A percentile compares a stretch with the other conserved stretches of the same genome.
Conservation (phyloP, 2,888 invertebrate species). For the Lycophotia porphyrea region DNA sequence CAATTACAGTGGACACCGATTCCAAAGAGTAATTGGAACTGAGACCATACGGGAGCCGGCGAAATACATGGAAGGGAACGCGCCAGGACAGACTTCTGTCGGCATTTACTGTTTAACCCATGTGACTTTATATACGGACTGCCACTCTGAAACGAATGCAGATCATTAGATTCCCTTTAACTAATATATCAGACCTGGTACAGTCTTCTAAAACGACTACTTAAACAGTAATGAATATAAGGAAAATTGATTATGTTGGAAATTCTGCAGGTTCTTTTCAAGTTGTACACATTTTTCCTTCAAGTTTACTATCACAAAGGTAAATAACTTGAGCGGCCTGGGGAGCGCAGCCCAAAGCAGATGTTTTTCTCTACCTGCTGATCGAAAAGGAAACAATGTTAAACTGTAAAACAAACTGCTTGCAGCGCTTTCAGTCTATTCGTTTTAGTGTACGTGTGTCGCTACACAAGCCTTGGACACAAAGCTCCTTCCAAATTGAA, state of each 20-base stretch:
- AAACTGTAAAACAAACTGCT: conserved; percentile 86
- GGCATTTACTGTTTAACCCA: conserved; percentile 72
- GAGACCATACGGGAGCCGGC: conserved; percentile 82
- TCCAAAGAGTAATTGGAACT: conserved; percentile 89
- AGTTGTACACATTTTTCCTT: conserved; percentile 45
- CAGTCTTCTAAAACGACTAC: background rate
- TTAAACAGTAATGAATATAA: background rate
- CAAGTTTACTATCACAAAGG: conserved; percentile 71
- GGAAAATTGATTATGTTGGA: conserved; percentile 6
- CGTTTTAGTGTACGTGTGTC: conserved; percentile 61
- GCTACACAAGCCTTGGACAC: conserved; percentile 69
- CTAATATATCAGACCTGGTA: background rate
- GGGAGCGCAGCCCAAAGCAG: conserved; percentile 77
- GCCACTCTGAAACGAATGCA: conserved; percentile 28
- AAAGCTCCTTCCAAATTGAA: conserved; percentile 68
- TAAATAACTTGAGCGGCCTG: conserved; percentile 72
- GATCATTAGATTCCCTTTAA: conserved; percentile 25
- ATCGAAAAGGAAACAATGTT: conserved; percentile 87
- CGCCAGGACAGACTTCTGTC: conserved; percentile 72
- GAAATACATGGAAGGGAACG: conserved; percentile 81
- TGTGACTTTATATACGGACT: conserved; percentile 56
- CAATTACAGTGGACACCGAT: conserved; percentile 90
- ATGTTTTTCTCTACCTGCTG: conserved; percentile 79
- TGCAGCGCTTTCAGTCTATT: conserved; percentile 74
- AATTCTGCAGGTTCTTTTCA: conserved; percentile 22